Conservation (phyloP, 2,797 vertebrate genomes). For the Crenichthys baileyi region DNA sequence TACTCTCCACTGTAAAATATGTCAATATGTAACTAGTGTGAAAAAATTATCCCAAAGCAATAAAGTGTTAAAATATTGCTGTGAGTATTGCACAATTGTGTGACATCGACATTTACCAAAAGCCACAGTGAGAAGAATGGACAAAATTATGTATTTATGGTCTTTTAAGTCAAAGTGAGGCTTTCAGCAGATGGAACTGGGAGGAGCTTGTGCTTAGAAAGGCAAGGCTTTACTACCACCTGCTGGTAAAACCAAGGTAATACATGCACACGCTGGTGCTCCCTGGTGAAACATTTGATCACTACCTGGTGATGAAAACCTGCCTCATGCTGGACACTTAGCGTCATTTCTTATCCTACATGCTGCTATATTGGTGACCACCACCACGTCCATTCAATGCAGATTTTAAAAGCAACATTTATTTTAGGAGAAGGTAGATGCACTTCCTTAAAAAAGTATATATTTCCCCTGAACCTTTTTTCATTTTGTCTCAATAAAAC, state of each 20-base stretch:
- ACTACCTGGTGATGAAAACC: slow-evolving; percentile 14
- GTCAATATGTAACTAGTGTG: slow-evolving; percentile 72
- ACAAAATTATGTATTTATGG: not conserved
- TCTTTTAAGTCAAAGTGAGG: not conserved
- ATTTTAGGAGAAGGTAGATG: not conserved
- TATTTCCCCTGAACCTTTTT: not conserved
- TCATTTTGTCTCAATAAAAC: too few relatives aligned
- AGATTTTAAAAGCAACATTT: not conserved
- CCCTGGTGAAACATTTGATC: slow-evolving; percentile 8
- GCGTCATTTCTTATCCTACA: not conserved
- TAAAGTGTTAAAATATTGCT: slow-evolving; percentile 56
- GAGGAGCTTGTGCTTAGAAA: not conserved
- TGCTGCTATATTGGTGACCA: slow-evolving; percentile 23
- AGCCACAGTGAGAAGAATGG: not conserved
- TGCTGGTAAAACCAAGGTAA: slow-evolving; percentile 34
- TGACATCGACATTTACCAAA: slow-evolving; percentile 5
- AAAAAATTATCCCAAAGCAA: slow-evolving; percentile 66
- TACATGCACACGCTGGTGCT: slow-evolving; percentile 2
- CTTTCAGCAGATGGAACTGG: not conserved
- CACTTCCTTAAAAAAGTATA: not conserved
- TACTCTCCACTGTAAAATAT: slow-evolving; percentile 51
- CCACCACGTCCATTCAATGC: not conserved
- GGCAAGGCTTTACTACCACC: slow-evolving; percentile 45
- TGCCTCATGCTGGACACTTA: not conserved
- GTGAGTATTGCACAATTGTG: slow-evolving; percentile 11